Percentiles rank a stretch among this genome's conserved stretches.
Evolutionary conservation across 2,888 invertebrate genomes (phyloP).

Genomic region (Ophonus ardosiacus): DNA sequence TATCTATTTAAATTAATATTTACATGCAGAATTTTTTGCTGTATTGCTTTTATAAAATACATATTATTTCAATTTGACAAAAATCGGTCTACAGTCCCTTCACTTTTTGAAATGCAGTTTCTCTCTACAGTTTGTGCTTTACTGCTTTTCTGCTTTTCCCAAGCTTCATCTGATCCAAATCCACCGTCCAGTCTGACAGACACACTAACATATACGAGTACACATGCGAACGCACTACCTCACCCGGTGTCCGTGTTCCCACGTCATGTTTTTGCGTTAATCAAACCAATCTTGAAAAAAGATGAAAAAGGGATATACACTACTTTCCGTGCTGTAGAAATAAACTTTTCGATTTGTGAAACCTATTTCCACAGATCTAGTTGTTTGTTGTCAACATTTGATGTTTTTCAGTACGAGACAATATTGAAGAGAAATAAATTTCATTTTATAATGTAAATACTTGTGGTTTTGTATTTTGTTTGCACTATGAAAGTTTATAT

Average conservation of each 20-base stretch:
- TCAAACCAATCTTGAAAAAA: conserved; percentile 9
- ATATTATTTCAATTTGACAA: too few species aligned
- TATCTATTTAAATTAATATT: too few species aligned
- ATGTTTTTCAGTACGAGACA: background rate
- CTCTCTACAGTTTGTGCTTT: too few species aligned
- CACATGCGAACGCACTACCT: background rate
- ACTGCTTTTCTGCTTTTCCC: too few species aligned
- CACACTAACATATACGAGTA: background rate
- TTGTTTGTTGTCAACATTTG: background rate
- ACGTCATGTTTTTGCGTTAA: background rate
- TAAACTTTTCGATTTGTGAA: background rate
- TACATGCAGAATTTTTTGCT: too few species aligned
- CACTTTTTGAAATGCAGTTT: too few species aligned
- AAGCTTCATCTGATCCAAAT: too few species aligned
- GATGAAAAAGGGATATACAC: background rate
- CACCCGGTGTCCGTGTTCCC: background rate
- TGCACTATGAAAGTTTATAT: background rate
- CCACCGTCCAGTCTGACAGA: background rate
- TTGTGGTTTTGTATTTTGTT: background rate
- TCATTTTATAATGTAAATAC: background rate
- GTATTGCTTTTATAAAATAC: too few species aligned
- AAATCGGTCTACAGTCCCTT: too few species aligned
- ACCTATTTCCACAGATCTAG: background rate
- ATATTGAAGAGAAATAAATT: background rate
- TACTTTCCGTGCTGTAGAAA: background rate